Base-by-base conservation (phyloP, 2,888 invertebrate species). In the Lomographa bimaculata region DNA sequence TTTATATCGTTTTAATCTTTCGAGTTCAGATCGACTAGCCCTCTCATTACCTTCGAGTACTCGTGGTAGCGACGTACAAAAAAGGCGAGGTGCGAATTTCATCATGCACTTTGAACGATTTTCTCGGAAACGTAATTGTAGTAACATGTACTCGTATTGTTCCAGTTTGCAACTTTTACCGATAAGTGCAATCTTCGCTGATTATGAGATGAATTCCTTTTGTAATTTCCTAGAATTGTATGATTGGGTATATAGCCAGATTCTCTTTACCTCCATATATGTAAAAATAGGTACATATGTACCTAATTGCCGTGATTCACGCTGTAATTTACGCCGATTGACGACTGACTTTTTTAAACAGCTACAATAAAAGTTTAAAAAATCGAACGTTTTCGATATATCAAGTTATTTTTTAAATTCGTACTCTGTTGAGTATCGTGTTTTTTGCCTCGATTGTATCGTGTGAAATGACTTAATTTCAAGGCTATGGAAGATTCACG, bases 1-100 rank as follows among this genome's bases (percentile, higher is more conserved):
- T 62, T 64, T 62, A 68, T 69, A 68, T 69, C 62, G 54, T 54
- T 62, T 60, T 57, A 65, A 69, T 70, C 60, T 57, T 47, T 45
- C 53, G 48, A 59, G 46, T 50, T 56, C 35, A 35, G 44, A 50
- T 52, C 50, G 29, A 48, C 50, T 56, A 53, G 29, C 50, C 49
- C 35, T 23, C 46, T 57, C 54, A 52, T 53, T 59, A 63, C 54
- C 46, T 37, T 54, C 38, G 49, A 53, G 37, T 47, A 36, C 18
- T 40, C 38, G 20, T 34, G 21, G 51, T 54, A 46, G 27, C 25
- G 28, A 28, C 37, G 53, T 54, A 47, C 57, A 26, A 56, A 57
- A 49, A 57, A 47, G 52, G 53, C 44, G 26, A 46, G 54, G 57
- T 58, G 45, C 26, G 44, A 52, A 50, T 50, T 54, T 52, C 42